phyloP scores from a whole-genome alignment of 2,888 invertebrate genomes.

The Eupithecia inturbata region DNA sequence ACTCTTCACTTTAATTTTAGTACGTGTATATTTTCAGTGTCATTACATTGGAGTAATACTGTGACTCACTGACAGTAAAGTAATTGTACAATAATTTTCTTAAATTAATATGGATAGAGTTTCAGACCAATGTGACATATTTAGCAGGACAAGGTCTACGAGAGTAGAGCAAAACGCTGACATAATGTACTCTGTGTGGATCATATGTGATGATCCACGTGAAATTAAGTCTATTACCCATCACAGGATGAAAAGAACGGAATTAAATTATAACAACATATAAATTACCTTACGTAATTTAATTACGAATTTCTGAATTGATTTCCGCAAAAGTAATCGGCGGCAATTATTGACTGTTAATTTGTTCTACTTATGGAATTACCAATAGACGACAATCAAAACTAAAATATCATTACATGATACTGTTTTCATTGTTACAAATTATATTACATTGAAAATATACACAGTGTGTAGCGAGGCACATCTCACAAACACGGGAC shows the following conservation, averaged over 20 bases:
- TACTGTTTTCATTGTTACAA: background rate
- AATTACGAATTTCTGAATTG: background rate
- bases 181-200: background rate
- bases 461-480: slow-evolving; percentile 68
- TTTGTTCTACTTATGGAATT: background rate
- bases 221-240: background rate
- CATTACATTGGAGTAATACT: slow-evolving; percentile 31
- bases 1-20: slow-evolving; percentile 66
- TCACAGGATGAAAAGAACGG: background rate
- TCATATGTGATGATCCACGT: background rate
- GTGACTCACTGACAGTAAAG: background rate
- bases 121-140: too few species aligned
- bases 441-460: slow-evolving; percentile 63
- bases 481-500: slow-evolving; percentile 76
- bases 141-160: background rate
- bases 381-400: background rate
- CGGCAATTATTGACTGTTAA: background rate
- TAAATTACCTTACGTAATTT: background rate
- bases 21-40: slow-evolving; percentile 72
- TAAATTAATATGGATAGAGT: background rate
- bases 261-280: background rate
- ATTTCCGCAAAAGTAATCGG: background rate
- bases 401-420: background rate
- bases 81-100: background rate
- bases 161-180: background rate